Percentiles rank a stretch among this genome's conserved stretches.
These are phyloP conservation scores for Tricholauxania praeusta DNA, from an alignment of 2,888 invertebrate species.

Conservation along the genomic window DNA sequence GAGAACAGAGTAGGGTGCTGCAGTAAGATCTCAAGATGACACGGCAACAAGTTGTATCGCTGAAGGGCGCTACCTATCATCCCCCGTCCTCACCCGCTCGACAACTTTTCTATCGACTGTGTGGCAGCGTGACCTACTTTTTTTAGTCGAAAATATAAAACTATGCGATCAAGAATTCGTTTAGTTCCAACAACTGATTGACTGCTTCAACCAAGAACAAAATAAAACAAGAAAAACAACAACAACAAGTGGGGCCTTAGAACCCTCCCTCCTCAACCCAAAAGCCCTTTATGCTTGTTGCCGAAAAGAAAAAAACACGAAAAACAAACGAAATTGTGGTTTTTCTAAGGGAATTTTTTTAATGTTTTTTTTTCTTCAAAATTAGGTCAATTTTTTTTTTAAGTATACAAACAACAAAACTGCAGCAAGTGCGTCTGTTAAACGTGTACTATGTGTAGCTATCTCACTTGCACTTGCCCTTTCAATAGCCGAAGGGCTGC, in stretches of 20 bases:
- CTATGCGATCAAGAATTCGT: constrained; percentile 3
- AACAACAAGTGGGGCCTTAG: background rate
- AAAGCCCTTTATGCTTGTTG: too few relatives aligned
- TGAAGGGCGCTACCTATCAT: background rate
- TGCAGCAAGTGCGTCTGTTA: constrained; percentile 6
- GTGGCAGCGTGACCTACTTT: constrained; percentile 3
- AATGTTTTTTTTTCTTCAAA: background rate
- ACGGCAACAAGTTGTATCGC: constrained; percentile 2
- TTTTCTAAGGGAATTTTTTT: constrained; percentile 9
- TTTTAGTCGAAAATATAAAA: background rate
- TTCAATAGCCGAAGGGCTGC: constrained; percentile 20
- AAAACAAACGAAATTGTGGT: too few relatives aligned
- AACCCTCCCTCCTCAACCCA: too few relatives aligned
- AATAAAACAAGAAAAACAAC: background rate
- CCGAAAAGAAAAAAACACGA: too few relatives aligned
- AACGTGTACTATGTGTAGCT: background rate
- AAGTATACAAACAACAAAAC: background rate
- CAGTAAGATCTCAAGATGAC: background rate
- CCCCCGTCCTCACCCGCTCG: background rate
- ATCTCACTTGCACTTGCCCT: constrained; percentile 1
- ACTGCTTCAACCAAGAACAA: background rate
- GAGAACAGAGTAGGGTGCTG: background rate
- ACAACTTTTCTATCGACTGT: background rate
- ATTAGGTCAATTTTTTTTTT: constrained; percentile 9
- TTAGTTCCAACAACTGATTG: background rate